Base-by-base conservation (phyloP, 2,113 vertebrate genomes). In the Burhinus oedicnemus region DNA sequence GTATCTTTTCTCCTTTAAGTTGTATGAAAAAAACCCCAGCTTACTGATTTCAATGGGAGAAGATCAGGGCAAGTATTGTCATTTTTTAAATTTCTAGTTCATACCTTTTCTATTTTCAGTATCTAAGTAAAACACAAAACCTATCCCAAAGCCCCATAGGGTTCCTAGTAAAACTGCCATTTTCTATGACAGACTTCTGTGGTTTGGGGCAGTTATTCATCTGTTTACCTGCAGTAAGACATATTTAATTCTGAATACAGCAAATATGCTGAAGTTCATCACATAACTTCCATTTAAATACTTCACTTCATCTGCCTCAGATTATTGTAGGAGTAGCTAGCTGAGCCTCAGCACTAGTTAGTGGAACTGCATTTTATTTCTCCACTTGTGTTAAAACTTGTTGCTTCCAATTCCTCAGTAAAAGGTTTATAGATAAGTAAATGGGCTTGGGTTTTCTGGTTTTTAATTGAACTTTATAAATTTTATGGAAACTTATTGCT, bases 381-480 rank as follows among this genome's bases (percentile, higher is more conserved):
- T 77, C 21, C 72, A 15, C 3, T 69, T 8, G 15, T 10, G 19
- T 69, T 80, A 64, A 76, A 47, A 79, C 23, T 47, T 62, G 5
- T 66, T 58, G 20, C 5, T 65, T 80, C 29, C 6, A 38, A 55
- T 70, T 2, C 12, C 4, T 60, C 34, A 42, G 11, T 49, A 62
- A 36, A 49, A 66, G 2, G 51, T 25, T 70, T 23, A 34, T 1
- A 57, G 25, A 52, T 32, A 87, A 68, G 11, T 29, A 47, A 17
- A 65, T 44, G 11, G 3, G 5, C 5, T 68, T 75, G 4, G 0
- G 0, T 21, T 23, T 18, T 12, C 32, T 20, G 3, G 5, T 77
- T 87, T 83, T 83, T 13, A 55, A 34, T 13, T 54, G 34, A 51
- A 27, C 2, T 11, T 47, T 64, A 32, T 11, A 36, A 38, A 32